Evolutionary conservation across 2,888 invertebrate genomes (phyloP), one percentile per base, ranked within the genome.

Genomic region (Heterodera filipjevi): DNA sequence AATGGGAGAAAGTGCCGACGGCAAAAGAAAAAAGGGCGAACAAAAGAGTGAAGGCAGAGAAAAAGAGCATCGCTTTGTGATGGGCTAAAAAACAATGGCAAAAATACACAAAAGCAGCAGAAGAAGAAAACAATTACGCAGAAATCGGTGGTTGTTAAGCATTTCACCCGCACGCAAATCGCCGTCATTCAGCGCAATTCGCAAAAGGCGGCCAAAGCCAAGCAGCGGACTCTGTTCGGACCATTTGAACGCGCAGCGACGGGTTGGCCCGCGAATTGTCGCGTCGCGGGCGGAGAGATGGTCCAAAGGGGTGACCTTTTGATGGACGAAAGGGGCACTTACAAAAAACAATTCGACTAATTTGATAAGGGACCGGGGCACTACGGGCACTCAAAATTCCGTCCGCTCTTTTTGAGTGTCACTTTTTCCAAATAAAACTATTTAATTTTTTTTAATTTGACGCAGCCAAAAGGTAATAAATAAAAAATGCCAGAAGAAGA

Each of bases 1-100:
- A 83, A n/a, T 81, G 53, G 27, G 85, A 85, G 59, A 84, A 83
- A 12, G 78, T 53, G 53, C 85, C 85, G 1, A 85, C 84, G 27
- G 84, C 70, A 49, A 85, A 82, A 35, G 84, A 79, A 33, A 83
- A 83, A 49, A 81, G 64, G 44, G 83, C 76, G 73, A 83, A 83
- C 30, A 83, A 73, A 19, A 83, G 66, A n/a, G 83, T 71, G 76
- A 83, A 83, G 30, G 82, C 74, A 66, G 78, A 81, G 78, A 83
- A 83, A 66, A 83, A 83, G 19, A 83, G 73, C n/a, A 83, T 84
- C 19, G 84, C 84, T 79, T 83, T 83, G 77, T 83, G 84, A 72
- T 83, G 84, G 19, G 83, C 83, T 83, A 66, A 80, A 83, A 5
- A 49, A 49, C 33, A 79, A 27, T 71, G 46, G 49, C 44, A 70